Base-by-base conservation (phyloP, 2,888 invertebrate species). In the Sinopyrophorus schimmeli region DNA sequence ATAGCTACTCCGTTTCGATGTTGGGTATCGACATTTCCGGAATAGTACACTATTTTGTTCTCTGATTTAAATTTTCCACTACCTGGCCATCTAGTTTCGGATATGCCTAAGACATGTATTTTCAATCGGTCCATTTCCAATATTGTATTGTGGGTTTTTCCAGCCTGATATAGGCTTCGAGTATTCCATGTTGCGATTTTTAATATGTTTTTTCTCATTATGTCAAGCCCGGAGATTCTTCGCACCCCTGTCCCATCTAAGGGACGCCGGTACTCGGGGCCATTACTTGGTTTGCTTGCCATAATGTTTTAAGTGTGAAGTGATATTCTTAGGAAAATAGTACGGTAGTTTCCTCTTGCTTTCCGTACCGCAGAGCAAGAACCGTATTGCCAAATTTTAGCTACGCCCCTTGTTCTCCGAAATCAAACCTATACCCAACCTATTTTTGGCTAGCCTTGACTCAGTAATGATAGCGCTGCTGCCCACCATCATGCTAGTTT, bases 331-430 rank as follows among this genome's bases (percentile, higher is more conserved):
- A 17, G 32, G 28, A 17, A 18, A 32, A 7, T 32, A 32, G 32
- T 32, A 32, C 20, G 32, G 32, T 32, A 32, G 18, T 32, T 32
- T 32, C 32, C 10, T 32, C 4, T 32, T 32, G 32, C n/a, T 32
- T 32, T 32, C 32, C 16, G 18, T 5, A 32, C 32, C 32, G 17
- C 20, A 32, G 32, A 32, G 18, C 32, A 32, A 32, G 18, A 6
- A 32, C 32, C 17, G 20, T 5, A 32, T 32, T 32, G 20, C 17
- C 17, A 5, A 28, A 10, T 28, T 28, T 28, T n/a, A 28, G 28
- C 12, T n/a, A n/a, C 15, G 11, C 26, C 9, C n/a, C 12, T 26
- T 10, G 10, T 7, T 28, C 2, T 10, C 12, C 7, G 14, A 11
- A 7, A 9, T 28, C 5, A 12, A 28, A 3, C 28, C 28, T 6